A percentile compares a stretch with the other conserved stretches of the same genome.
These are phyloP conservation scores for Odontocolon sp. DNA, from an alignment of 2,888 invertebrate genomes.

Conservation along the genomic window DNA sequence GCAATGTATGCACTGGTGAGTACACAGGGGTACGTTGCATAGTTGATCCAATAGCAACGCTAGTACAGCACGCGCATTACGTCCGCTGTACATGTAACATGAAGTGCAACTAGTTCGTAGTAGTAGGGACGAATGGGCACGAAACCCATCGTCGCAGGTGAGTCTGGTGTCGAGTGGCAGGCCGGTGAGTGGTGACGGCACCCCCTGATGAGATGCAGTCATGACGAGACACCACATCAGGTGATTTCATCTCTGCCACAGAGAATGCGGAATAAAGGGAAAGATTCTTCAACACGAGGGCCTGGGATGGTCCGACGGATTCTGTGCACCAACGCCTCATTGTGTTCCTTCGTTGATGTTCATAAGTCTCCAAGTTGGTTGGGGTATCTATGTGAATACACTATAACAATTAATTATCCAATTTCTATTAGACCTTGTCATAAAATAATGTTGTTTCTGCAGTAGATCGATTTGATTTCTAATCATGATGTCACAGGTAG, in stretches of 20 bases:
- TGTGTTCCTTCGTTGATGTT: no score
- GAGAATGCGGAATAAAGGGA: conserved; percentile 37
- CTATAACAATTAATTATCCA: no score
- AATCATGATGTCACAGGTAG: no score
- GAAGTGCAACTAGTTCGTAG: neutral
- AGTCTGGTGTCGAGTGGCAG: conserved; percentile 58
- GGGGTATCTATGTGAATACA: no score
- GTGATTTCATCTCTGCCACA: conserved; percentile 30
- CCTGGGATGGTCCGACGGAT: neutral
- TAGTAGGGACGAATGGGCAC: conserved; percentile 46
- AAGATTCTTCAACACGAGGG: conserved; percentile 23
- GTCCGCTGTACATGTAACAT: conserved; percentile 12
- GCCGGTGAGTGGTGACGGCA: conserved; percentile 37
- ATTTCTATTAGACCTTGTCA: no score
- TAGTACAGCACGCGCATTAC: conserved; percentile 49
- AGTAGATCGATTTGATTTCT: no score
- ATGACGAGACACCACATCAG: no score
- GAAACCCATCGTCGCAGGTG: conserved; percentile 54
- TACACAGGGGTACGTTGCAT: neutral
- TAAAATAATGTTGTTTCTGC: no score
- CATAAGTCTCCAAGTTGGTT: no score
- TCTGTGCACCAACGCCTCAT: neutral
- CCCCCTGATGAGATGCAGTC: conserved; percentile 42
- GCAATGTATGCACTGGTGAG: neutral
- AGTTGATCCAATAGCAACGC: conserved; percentile 28